Evolutionary conservation across 2,797 vertebrate species (phyloP).

Genomic region (Jordanella pulchra): DNA sequence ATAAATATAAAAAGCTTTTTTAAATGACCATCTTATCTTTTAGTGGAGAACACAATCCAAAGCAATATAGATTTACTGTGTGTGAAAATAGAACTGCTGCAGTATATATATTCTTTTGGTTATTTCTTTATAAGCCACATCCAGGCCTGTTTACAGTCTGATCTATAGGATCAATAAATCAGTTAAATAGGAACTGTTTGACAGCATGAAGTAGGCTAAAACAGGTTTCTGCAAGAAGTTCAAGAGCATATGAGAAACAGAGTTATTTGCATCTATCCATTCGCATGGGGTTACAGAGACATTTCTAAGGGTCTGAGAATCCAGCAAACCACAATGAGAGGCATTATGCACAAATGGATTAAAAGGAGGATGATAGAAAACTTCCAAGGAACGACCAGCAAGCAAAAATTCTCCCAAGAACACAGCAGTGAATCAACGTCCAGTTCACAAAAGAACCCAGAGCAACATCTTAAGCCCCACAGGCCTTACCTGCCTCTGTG

Average conservation of each 20-base stretch:
- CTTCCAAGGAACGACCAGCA: not conserved
- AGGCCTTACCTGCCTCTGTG: too few relatives aligned
- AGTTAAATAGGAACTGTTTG: too few relatives aligned
- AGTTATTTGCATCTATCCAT: not conserved
- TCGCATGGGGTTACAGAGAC: not conserved
- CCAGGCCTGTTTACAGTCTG: too few relatives aligned
- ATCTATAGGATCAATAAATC: too few relatives aligned
- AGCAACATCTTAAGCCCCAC: not conserved
- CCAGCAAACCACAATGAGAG: not conserved
- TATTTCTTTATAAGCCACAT: too few relatives aligned
- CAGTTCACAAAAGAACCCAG: not conserved
- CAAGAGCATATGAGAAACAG: not conserved
- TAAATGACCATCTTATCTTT: not conserved
- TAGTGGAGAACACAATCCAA: not conserved
- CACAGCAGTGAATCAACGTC: not conserved
- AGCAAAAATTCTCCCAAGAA: not conserved
- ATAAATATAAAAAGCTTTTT: not conserved
- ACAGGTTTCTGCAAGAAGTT: not conserved
- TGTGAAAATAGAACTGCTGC: not conserved
- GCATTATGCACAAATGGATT: not conserved
- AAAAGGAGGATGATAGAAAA: not conserved
- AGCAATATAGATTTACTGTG: not conserved
- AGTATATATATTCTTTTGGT: too few relatives aligned
- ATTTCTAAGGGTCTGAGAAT: not conserved
- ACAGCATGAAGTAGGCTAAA: not conserved